Base-by-base conservation (phyloP, 2,888 invertebrate species). In the Mimumesa dahlbomi region DNA sequence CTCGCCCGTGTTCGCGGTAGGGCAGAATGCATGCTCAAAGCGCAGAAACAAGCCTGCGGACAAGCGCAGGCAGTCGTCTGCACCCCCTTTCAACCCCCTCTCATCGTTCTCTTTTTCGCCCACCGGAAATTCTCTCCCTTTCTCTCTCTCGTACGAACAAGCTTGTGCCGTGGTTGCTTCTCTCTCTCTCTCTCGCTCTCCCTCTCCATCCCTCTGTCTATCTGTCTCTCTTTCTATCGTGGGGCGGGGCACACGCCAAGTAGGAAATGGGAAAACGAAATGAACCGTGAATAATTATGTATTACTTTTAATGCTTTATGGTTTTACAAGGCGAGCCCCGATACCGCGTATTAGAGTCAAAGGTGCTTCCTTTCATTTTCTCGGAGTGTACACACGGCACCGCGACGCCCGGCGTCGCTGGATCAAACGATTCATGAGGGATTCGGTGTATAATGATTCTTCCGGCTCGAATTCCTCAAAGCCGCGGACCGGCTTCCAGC, bases 201-300 rank as follows among this genome's bases (percentile, higher is more conserved):
- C 16, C 53, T 57, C 46, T 25, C 43, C 21, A 16, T 40, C 54
- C 48, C 61, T 58, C 56, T 59, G 46, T 58, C 53, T 22, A 34
- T 43, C 63, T 48, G 34, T 42, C 50, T 34, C 42, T 71, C 58
- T 56, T 50, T 49, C 42, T 11, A 64, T 29, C 48, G 45, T 45
- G 62, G 50, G 52, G 56, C 56, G 57, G 64, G 58, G 67, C 66
- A 62, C 53, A 48, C 57, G 53, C 64, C 74, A 69, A 73, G 76
- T 75, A 79, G 84, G 81, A 82, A 84, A 83, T 81, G 82, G 82
- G 85, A 85, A 83, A 86, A 85, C 78, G 73, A 83, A 86, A 85
- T 82, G 82, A 83, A 79, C 77, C 83, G 83, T 81, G 80, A 82
- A 82, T 81, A 85, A 85, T 86, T 84, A 83, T 82, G 81, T 80